Evolutionary conservation across 2,888 invertebrate species (phyloP).

Genomic region (Pollenia labialis): DNA sequence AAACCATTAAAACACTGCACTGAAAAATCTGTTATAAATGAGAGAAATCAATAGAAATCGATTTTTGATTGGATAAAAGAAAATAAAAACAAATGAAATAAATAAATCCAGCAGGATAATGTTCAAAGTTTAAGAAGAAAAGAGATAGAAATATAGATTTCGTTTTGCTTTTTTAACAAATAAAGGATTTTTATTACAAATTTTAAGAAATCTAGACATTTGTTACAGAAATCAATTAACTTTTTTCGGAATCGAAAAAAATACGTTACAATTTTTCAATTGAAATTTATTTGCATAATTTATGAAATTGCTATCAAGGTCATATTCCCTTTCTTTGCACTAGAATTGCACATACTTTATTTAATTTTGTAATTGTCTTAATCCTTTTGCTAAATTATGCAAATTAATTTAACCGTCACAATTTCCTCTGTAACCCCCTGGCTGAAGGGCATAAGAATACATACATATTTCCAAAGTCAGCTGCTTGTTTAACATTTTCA

Average conservation of each 20-base stretch:
- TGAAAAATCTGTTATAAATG: slow-evolving; percentile 42
- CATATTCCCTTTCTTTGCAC: not conserved
- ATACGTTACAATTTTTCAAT: slow-evolving; percentile 50
- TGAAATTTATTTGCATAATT: slow-evolving; percentile 30
- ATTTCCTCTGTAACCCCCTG: slow-evolving; percentile 33
- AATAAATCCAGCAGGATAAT: slow-evolving; percentile 11
- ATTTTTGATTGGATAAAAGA: slow-evolving; percentile 62
- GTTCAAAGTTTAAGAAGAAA: not conserved
- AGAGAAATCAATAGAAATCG: slow-evolving; percentile 53
- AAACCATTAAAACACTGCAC: not conserved
- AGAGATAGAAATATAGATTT: slow-evolving; percentile 27
- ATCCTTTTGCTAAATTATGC: slow-evolving; percentile 67
- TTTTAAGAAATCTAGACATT: too few relatives aligned
- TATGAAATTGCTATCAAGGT: slow-evolving; percentile 35
- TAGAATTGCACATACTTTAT: slow-evolving; percentile 29
- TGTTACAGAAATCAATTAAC: not conserved
- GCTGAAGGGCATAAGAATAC: not conserved
- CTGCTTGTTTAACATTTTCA: slow-evolving; percentile 25
- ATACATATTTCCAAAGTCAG: slow-evolving; percentile 1
- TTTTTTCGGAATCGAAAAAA: not conserved
- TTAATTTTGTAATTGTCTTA: slow-evolving; percentile 16
- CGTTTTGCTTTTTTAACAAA: not conserved
- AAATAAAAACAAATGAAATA: not conserved
- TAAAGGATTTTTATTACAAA: not conserved
- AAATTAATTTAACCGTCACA: slow-evolving; percentile 58